A percentile compares a stretch with the other conserved stretches of the same genome.
These are phyloP conservation scores for Xanthorhoe designata DNA, from an alignment of 2,888 invertebrate species.

Conservation along the genomic window DNA sequence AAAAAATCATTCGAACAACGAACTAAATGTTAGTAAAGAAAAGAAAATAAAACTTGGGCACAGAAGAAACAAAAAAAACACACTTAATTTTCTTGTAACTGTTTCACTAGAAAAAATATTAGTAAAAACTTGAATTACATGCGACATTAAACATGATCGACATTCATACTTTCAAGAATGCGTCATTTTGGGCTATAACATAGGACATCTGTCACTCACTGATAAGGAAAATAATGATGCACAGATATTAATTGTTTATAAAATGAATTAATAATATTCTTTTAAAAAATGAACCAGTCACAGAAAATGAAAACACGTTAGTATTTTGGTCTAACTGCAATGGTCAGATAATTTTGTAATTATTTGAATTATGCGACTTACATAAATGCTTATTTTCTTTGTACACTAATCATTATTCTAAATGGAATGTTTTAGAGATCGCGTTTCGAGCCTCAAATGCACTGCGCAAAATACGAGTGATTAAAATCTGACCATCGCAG, in stretches of 20 bases:
- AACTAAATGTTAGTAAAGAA: constrained; percentile 66
- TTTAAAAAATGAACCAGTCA: constrained; percentile 53
- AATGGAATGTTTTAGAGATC: constrained; percentile 58
- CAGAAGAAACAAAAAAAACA: constrained; percentile 41
- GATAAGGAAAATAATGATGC: neutral
- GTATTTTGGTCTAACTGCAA: constrained; percentile 57
- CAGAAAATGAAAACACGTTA: constrained; percentile 54
- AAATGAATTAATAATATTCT: constrained; percentile 13
- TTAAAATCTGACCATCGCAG: constrained; percentile 72
- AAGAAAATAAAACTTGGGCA: constrained; percentile 53
- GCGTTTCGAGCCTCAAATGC: constrained; percentile 8
- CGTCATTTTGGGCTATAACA: neutral
- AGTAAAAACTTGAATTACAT: constrained; percentile 3
- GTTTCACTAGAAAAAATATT: constrained; percentile 21
- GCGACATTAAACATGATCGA: constrained; percentile 3
- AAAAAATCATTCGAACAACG: constrained; percentile 61
- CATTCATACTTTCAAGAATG: neutral
- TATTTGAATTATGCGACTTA: constrained; percentile 9
- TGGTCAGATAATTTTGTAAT: constrained; percentile 62
- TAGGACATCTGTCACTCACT: constrained; percentile 2
- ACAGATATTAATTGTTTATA: neutral
- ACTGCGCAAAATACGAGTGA: neutral
- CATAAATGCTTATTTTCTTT: constrained; percentile 40
- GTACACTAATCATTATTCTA: constrained; percentile 28
- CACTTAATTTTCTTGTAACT: constrained; percentile 43